Conservation (phyloP, 2,113 vertebrate species). For the Elgaria multicarinata region DNA sequence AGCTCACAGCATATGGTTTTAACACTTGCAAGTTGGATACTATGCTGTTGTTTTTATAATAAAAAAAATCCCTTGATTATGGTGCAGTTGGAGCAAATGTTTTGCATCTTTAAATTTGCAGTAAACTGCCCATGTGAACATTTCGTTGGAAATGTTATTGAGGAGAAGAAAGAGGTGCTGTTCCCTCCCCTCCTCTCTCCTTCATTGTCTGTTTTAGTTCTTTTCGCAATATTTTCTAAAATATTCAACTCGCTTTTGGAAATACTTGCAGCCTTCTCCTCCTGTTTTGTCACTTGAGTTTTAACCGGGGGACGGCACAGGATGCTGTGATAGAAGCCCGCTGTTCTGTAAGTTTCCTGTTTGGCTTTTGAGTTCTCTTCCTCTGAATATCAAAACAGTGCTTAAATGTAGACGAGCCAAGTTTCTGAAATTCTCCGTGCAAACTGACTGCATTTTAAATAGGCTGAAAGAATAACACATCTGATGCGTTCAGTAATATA, state of each 20-base stretch:
- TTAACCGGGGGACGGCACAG: constrained; percentile 15
- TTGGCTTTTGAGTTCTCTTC: constrained; percentile 29
- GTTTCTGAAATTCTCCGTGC: neutral
- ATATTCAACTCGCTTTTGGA: neutral
- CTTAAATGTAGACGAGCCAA: constrained; percentile 4
- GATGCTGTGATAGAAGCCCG: constrained; percentile 33
- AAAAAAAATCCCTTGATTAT: no score
- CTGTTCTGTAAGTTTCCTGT: constrained; percentile 56
- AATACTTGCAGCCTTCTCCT: neutral
- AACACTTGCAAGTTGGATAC: neutral
- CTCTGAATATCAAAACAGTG: constrained; percentile 41
- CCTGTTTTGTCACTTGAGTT: constrained; percentile 38
- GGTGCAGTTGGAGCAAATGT: no score
- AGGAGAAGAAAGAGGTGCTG: neutral
- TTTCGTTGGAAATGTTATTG: neutral
- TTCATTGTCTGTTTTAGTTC: neutral
- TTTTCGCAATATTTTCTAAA: constrained; percentile 18
- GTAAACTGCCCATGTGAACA: neutral
- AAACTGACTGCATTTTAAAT: neutral
- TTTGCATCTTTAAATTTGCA: neutral
- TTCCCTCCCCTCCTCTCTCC: neutral
- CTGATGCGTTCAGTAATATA: constrained; percentile 8
- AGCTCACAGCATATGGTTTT: neutral
- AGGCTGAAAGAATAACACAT: constrained; percentile 12
- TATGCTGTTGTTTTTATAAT: no score